Conservation (phyloP, 2,888 invertebrate species). For the Ophion obscuratus region DNA sequence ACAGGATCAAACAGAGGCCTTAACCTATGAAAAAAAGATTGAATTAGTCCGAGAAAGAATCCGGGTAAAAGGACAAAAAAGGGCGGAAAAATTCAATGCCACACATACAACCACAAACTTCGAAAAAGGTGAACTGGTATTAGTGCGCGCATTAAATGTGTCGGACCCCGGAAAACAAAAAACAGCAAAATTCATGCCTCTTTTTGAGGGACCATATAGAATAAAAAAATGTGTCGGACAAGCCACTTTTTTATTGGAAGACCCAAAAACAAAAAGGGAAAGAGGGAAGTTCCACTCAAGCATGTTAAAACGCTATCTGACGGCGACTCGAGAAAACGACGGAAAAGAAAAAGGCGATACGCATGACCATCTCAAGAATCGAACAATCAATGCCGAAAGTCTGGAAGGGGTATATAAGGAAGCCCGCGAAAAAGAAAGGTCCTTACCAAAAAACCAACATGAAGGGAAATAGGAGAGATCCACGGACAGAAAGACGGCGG, state of each 20-base stretch:
- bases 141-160: constrained; percentile 4
- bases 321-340: background rate
- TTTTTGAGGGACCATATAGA: constrained; percentile 1
- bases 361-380: background rate
- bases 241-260: constrained; percentile 3
- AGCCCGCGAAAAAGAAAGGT: too few relatives aligned
- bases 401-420: too few relatives aligned
- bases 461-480: too few relatives aligned
- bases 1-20: background rate
- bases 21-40: background rate
- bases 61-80: background rate
- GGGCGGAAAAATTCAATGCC: constrained; percentile 1
- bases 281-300: constrained; percentile 27
- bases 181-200: constrained; percentile 4
- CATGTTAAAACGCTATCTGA: background rate
- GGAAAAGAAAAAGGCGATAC: background rate
- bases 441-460: too few relatives aligned
- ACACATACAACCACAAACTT: background rate
- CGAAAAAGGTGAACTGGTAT: too few relatives aligned
- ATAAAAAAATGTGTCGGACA: constrained; percentile 7
- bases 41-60: constrained; percentile 2
- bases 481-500: too few relatives aligned
- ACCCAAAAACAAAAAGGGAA: constrained; percentile 12
- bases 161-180: background rate
- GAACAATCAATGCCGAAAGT: background rate